Percentiles rank a stretch among this genome's conserved stretches.
Evolutionary conservation across 1,140 invertebrate genomes (phyloP).

Genomic region (Gonioctena quinquepunctata): DNA sequence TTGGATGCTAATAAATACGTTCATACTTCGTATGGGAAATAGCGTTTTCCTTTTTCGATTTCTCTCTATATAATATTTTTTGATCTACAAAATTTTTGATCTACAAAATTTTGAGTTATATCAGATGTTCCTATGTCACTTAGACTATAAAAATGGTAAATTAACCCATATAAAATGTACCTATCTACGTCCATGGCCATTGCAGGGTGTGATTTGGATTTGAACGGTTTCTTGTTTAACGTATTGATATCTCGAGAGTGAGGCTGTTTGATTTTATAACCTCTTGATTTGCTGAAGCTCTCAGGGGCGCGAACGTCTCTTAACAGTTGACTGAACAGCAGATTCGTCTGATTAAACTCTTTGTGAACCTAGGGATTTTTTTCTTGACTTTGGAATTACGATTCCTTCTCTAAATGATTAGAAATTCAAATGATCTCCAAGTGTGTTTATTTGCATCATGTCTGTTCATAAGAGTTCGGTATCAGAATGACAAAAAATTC

Average conservation of each 20-base stretch:
- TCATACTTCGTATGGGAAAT: too few species aligned
- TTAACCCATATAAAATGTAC: not conserved
- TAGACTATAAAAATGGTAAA: too few species aligned
- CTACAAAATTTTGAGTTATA: too few species aligned
- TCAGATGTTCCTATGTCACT: too few species aligned
- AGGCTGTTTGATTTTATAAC: constrained; percentile 28
- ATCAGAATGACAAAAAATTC: too few species aligned
- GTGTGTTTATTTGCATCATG: not conserved
- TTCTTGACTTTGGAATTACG: not conserved
- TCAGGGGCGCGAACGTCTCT: not conserved
- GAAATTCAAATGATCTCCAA: not conserved
- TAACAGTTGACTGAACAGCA: not conserved
- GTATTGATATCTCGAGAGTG: constrained; percentile 37
- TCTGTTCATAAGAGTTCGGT: too few species aligned
- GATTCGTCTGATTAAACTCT: not conserved
- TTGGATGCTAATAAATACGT: too few species aligned
- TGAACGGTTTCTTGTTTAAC: constrained; percentile 33
- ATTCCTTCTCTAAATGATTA: not conserved
- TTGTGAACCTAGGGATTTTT: not conserved
- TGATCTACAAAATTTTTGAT: too few species aligned
- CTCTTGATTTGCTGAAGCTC: constrained; percentile 22
- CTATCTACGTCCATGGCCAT: not conserved
- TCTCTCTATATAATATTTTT: too few species aligned
- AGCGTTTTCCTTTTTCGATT: too few species aligned
- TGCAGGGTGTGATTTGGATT: constrained; percentile 6